Evolutionary conservation across 1,140 invertebrate genomes (phyloP), one percentile per base, ranked within the genome.

Genomic region (Brachionus asplanchnoidis): DNA sequence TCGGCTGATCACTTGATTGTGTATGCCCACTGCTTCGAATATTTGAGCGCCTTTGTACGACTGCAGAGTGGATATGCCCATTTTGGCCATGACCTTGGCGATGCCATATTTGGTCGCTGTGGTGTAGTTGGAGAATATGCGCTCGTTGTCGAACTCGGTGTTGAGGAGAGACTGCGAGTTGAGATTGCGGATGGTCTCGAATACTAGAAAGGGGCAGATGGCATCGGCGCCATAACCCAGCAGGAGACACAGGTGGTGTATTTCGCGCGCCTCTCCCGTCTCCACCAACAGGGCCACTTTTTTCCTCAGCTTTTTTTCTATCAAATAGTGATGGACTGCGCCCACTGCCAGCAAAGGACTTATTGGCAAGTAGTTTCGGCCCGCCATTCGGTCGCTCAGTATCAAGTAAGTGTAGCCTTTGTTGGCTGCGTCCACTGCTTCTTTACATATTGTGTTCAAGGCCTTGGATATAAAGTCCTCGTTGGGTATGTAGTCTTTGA

Each of bases 41-140:
- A 99, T 99, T 91, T 99, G 97, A 4, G 97, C 97, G 86, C 96
- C 95, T 89, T 99, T 99, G 90, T 99, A 99, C n/a, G 96, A 98
- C 88, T 99, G 97, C 17, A 99, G 90, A 0, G 97, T 99, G 56
- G 96, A 97, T 87, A 99, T 99, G 50, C 97, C 97, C 97, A 99
- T 99, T 90, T 99, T 99, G 1, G 97, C 97, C 97, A 99, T 99
- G 0, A 98, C 91, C 87, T 92, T 91, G 85, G 89, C 91, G 78
- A 92, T 91, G 9, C 91, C 91, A 8, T 90, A 86, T 68, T 90
- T 90, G 84, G 88, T 88, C 20, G 90, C 91, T 14, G 88, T 88
- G 14, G 87, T 90, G 88, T 94, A 94, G 88, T 93, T 94, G 85
- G 92, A 90, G 88, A 93, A 98, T 85, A 99, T 94, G 68, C 93